Evolutionary conservation across 2,113 vertebrate genomes (phyloP), one percentile per base, ranked within the genome.

Genomic region (Paracanthobrama guichenoti): DNA sequence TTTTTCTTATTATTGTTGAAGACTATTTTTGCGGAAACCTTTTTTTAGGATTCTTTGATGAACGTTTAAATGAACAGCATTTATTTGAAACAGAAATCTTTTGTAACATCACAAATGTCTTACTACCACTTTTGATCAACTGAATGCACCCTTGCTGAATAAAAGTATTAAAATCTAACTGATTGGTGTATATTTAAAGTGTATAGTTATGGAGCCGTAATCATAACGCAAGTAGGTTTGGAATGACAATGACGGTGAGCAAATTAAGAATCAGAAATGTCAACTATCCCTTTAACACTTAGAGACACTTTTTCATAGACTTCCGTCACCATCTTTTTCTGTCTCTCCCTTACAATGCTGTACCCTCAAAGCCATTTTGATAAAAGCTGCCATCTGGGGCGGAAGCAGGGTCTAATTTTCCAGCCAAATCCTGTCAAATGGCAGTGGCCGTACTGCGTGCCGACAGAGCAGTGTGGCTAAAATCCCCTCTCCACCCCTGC

Each of bases 371-470:
- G 64, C 46, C 62, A 84, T 86, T 86, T 84, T 73, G 39, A 77
- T 72, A 55, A 86, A 46, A 84, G 85, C 76, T 55, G 66, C 87
- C 87, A 88, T 88, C 82, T 88, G 82, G 75, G 71, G 55, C 18
- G 46, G 71, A 86, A 85, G 62, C 57, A 74, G 74, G 79, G 85
- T 76, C 87, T 84, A 84, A 84, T 86, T 86, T 88, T 69, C 82
- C 57, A 76, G 57, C 85, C 57, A 88, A 88, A 88, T 84, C 87
- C 79, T 86, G 87, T 84, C 77, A 88, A 88, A 86, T 86, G 74
- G 74, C 66, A 87, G 57, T n/a, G 60, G 31, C 24, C 74, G 73
- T 57, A 72, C n/a, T 57, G 48, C 76, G 86, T 64, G 82, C 69
- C 74, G 86, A 87, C 64, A 87, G 62, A 75, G 11, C 75, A 77